Conservation (phyloP, 2,888 invertebrate species). For the Buathra laborator region DNA sequence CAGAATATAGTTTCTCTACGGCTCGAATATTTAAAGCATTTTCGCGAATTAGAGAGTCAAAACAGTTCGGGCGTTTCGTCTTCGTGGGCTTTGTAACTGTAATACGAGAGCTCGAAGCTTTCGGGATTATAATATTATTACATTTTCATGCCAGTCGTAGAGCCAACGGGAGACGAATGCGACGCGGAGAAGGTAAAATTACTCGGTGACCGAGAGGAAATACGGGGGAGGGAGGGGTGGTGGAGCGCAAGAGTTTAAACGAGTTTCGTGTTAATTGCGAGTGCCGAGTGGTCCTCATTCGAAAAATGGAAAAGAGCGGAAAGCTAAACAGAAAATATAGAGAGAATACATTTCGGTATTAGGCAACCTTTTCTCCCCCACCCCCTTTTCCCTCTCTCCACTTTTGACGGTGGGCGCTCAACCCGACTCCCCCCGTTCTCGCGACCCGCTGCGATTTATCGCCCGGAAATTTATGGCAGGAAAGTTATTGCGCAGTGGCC, state of each 20-base stretch:
- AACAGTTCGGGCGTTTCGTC: constrained; percentile 9
- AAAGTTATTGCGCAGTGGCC: constrained; percentile 75
- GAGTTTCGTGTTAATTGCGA: constrained; percentile 72
- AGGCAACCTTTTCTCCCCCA: constrained; percentile 24
- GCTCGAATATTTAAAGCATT: constrained; percentile 15
- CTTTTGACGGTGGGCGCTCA: background rate
- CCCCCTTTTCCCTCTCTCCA: constrained; percentile 9
- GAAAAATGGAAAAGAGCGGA: constrained; percentile 39
- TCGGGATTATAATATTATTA: constrained; percentile 4
- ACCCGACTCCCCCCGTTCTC: constrained; percentile 26
- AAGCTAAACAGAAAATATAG: constrained; percentile 35
- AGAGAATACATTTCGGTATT: constrained; percentile 19
- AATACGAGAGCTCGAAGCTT: background rate
- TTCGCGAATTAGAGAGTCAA: constrained; percentile 12
- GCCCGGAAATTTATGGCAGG: constrained; percentile 72
- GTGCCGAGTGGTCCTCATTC: constrained; percentile 50
- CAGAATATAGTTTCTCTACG: background rate
- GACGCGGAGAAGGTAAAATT: constrained; percentile 23
- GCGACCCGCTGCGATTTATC: constrained; percentile 69
- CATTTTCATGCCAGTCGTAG: constrained; percentile 5
- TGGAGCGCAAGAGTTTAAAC: constrained; percentile 34
- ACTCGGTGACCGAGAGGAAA: constrained; percentile 49
- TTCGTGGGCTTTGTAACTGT: background rate
- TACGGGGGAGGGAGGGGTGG: constrained; percentile 50
- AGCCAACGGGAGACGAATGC: background rate